Percentiles rank a stretch among this genome's conserved stretches.
Conservation (phyloP, 1,140 invertebrate genomes). For the Trichomalopsis sarcophagae region DNA sequence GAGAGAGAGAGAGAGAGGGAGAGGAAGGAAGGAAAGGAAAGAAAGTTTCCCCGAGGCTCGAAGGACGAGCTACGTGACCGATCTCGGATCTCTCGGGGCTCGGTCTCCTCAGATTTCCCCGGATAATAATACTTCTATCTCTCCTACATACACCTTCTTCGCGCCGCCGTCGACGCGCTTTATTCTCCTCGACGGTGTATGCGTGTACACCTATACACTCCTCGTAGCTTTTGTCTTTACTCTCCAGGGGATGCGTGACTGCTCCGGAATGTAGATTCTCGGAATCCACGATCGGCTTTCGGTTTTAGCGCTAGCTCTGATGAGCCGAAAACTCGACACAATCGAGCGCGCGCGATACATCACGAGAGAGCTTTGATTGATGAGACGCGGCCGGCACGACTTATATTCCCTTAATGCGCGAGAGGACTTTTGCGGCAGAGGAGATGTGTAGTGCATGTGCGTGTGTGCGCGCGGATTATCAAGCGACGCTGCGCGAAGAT, state of each 20-base stretch:
- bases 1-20: too few relatives aligned
- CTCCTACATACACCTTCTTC: constrained; percentile 9
- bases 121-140: constrained; percentile 74
- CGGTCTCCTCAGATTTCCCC: constrained; percentile 71
- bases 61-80: constrained; percentile 66
- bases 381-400: neutral
- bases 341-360: neutral
- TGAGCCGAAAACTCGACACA: neutral
- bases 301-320: neutral
- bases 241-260: neutral
- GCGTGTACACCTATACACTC: neutral
- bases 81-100: constrained; percentile 70
- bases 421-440: neutral
- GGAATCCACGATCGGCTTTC: neutral
- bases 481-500: neutral
- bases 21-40: constrained; percentile 5
- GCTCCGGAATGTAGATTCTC: neutral
- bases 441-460: too few relatives aligned
- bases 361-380: neutral
- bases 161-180: neutral
- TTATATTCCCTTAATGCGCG: too few relatives aligned
- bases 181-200: neutral
- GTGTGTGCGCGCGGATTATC: neutral
- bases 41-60: constrained; percentile 29
- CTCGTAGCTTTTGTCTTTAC: neutral